These are phyloP conservation scores for Psittacula derbiana DNA, from an alignment of 2,797 vertebrate species.

Conservation along the genomic window DNA sequence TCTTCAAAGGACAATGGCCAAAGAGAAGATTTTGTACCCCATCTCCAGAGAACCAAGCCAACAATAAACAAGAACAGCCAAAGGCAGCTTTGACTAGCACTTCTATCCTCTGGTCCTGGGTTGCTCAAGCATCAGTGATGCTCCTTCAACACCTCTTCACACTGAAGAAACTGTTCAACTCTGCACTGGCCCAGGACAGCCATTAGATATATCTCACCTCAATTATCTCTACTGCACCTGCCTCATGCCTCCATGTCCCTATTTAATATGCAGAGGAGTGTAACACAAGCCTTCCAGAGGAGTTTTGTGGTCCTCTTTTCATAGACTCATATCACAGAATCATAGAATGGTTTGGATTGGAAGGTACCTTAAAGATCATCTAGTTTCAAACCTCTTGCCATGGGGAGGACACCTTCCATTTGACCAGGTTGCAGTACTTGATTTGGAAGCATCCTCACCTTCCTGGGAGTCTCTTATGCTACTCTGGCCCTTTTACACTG, in stretches of 20 bases:
- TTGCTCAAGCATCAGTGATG: not conserved
- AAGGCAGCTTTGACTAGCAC: not conserved
- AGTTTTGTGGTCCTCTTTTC: not conserved
- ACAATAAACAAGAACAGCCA: not conserved
- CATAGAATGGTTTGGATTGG: not conserved
- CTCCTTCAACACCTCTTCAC: not conserved
- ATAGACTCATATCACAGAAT: not conserved
- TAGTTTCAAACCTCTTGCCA: not conserved
- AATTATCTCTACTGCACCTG: not conserved
- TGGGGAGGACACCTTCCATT: not conserved
- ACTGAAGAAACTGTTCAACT: not conserved
- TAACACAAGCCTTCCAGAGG: not conserved
- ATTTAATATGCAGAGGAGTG: rapidly evolving
- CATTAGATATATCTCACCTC: not conserved
- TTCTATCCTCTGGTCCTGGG: not conserved
- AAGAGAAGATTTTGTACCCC: not conserved
- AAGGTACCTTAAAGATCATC: not conserved
- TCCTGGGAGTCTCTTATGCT: not conserved
- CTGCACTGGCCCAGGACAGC: too few relatives aligned
- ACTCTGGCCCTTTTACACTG: not conserved
- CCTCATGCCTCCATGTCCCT: not conserved
- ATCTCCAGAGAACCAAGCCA: not conserved
- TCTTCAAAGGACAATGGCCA: not conserved
- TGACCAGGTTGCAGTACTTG: not conserved
- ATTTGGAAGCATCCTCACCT: not conserved